Evolutionary conservation across 2,113 vertebrate genomes (phyloP).

Genomic region (Xiphias gladius): DNA sequence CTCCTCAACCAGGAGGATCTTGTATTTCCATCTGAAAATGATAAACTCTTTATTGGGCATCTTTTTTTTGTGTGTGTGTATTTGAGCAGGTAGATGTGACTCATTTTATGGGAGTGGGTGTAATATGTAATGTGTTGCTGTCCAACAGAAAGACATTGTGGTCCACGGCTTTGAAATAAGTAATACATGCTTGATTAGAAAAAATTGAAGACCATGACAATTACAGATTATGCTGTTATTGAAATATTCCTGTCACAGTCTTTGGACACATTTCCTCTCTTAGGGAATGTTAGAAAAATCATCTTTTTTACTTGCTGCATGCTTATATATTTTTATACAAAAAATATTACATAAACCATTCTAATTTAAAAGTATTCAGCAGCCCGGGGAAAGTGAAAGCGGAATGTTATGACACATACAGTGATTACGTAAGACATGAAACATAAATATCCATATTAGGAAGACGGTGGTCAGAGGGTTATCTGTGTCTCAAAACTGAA

Average conservation of each 20-base stretch:
- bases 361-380: conserved; percentile 38
- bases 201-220: conserved; percentile 5
- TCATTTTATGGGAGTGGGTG: conserved; percentile 19
- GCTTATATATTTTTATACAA: conserved; percentile 33
- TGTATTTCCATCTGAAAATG: neutral
- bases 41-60: neutral
- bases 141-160: conserved; percentile 7
- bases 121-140: conserved; percentile 4
- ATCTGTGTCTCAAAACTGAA: conserved; percentile 11
- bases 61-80: neutral
- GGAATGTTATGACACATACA: conserved; percentile 52
- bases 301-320: conserved; percentile 9
- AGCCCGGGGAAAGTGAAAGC: conserved; percentile 22
- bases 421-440: conserved; percentile 52
- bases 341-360: conserved; percentile 55
- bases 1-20: neutral
- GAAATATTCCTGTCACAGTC: conserved; percentile 2
- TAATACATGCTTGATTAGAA: conserved; percentile 20
- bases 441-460: conserved; percentile 57
- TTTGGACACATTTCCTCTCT: conserved; percentile 16
- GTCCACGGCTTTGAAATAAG: conserved; percentile 2
- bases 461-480: neutral
- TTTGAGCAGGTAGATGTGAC: conserved; percentile 14
- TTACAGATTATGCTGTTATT: conserved; percentile 6
- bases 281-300: conserved; percentile 2